Conservation (phyloP, 2,888 invertebrate species). For the Zaprionus bogoriensis region DNA sequence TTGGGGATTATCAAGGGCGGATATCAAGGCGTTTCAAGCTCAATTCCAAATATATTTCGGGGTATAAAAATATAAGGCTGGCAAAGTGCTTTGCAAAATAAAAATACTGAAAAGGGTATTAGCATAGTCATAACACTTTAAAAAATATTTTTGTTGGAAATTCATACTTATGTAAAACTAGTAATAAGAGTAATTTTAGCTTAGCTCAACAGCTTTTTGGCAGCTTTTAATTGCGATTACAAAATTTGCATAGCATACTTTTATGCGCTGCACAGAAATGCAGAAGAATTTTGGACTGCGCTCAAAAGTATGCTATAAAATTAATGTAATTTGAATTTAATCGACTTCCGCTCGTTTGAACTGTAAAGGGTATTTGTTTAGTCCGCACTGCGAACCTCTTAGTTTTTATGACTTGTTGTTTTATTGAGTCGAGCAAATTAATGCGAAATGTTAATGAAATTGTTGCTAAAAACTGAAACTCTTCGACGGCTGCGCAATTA, state of each 20-base stretch:
- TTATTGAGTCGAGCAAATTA: constrained; percentile 18
- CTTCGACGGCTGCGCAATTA: constrained; percentile 28
- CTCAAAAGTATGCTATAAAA: not conserved
- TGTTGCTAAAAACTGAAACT: constrained; percentile 11
- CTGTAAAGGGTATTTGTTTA: constrained; percentile 2
- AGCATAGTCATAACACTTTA: too few relatives aligned
- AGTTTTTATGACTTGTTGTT: constrained; percentile 5
- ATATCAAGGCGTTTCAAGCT: too few relatives aligned
- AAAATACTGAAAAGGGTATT: too few relatives aligned
- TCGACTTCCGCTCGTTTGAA: not conserved
- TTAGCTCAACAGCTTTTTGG: not conserved
- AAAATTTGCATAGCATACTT: not conserved
- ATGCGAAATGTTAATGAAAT: constrained; percentile 26
- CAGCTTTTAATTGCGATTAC: not conserved
- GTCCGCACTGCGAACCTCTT: not conserved
- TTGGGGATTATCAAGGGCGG: not conserved
- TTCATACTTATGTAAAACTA: too few relatives aligned
- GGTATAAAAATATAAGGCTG: too few relatives aligned
- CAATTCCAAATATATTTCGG: too few relatives aligned
- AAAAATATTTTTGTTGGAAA: too few relatives aligned
- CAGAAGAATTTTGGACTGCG: not conserved
- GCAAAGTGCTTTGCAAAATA: too few relatives aligned
- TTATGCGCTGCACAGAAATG: not conserved
- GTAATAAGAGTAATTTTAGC: not conserved
- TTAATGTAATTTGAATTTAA: not conserved